Conservation (phyloP, 1,140 invertebrate genomes). For the Brachystomella parvula region DNA sequence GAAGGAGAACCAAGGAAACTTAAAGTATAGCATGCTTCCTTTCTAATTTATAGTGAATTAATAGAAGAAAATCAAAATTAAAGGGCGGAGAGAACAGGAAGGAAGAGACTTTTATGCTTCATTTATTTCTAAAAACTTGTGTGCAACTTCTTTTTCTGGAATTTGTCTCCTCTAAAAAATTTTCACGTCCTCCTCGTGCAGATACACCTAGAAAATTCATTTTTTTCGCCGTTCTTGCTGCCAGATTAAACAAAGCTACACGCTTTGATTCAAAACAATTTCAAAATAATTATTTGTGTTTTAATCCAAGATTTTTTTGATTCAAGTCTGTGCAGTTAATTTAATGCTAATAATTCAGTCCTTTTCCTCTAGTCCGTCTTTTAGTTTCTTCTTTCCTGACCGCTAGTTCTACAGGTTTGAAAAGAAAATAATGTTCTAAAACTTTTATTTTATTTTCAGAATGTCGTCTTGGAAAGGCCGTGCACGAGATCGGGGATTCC, state of each 20-base stretch:
- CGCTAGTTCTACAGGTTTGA: neutral
- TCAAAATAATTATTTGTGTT: neutral
- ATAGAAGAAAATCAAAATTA: neutral
- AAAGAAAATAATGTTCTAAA: neutral
- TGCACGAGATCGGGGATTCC: slow-evolving; percentile 71
- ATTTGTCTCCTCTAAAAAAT: no score
- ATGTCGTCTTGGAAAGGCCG: slow-evolving; percentile 77
- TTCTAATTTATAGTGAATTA: neutral
- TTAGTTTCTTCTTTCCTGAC: neutral
- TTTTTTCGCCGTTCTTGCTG: no score
- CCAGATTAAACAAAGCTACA: no score
- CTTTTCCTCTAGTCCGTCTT: no score
- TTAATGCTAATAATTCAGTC: neutral
- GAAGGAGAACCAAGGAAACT: neutral
- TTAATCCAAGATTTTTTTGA: neutral
- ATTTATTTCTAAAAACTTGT: no score
- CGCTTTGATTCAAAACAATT: neutral
- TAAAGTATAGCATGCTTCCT: no score
- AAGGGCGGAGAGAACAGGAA: no score
- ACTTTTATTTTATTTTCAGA: slow-evolving; percentile 56
- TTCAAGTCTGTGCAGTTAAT: neutral
- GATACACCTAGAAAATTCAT: no score
- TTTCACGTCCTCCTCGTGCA: no score
- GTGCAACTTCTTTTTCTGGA: no score
- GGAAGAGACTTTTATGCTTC: no score